phyloP scores from a whole-genome alignment of 1,140 invertebrate genomes.

The Hypsibius dujardini region DNA sequence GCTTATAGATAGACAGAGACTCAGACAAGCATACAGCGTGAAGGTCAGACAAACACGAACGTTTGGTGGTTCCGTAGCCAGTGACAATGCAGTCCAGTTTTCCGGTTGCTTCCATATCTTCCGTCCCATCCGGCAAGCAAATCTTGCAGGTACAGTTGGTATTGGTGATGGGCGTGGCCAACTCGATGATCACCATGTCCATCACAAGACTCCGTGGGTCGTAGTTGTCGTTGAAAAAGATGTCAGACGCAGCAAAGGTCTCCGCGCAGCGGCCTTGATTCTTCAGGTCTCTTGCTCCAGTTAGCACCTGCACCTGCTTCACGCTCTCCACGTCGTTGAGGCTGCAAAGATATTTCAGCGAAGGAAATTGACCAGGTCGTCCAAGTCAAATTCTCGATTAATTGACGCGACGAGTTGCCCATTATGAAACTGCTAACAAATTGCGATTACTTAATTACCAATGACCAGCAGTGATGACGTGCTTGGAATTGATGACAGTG shows the following conservation, averaged over 20 bases:
- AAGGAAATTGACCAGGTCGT: too few species aligned
- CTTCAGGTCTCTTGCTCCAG: neutral
- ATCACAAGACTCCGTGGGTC: neutral
- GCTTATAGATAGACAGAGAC: too few species aligned
- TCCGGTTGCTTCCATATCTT: neutral
- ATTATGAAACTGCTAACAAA: neutral
- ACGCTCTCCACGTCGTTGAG: conserved; percentile 7
- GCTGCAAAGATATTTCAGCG: conserved; percentile 1
- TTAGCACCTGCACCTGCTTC: neutral
- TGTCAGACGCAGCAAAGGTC: neutral
- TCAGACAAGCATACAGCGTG: too few species aligned
- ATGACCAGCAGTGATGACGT: conserved; percentile 5
- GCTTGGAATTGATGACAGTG: neutral
- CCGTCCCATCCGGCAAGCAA: neutral
- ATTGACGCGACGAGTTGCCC: too few species aligned
- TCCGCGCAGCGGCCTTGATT: neutral
- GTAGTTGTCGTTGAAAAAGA: conserved; percentile 3
- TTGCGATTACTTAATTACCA: neutral
- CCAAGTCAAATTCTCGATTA: too few species aligned
- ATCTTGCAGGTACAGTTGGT: conserved; percentile 8
- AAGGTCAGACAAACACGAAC: too few species aligned
- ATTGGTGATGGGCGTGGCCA: neutral
- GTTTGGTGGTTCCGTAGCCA: conserved; percentile 10
- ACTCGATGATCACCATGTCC: neutral
- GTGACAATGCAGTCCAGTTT: neutral